Evolutionary conservation across 2,888 invertebrate genomes (phyloP), one percentile per base, ranked within the genome.

Genomic region (Conops quadrifasciatus): DNA sequence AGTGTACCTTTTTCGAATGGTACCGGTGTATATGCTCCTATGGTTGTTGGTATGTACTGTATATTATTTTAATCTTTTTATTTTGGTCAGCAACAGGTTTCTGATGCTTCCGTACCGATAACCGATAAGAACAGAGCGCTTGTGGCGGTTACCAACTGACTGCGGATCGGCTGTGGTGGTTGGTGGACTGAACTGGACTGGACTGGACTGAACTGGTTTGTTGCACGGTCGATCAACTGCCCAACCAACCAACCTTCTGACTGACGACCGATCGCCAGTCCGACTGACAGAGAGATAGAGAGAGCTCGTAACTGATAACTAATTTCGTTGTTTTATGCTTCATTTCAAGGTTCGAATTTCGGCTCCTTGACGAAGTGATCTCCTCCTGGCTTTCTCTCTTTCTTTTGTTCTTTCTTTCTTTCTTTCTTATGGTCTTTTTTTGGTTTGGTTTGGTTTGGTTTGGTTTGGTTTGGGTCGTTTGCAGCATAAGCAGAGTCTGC

Each of bases 321-420:
- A 58, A 67, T 26, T 45, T 67, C 45, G 26, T 56, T 58, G 21
- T 67, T 67, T 67, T 67, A 67, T 67, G 67, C 58, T 45, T 67
- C 30, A 58, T 67, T 67, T 58, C 67, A 67, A 67, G 67, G 67
- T 56, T 49, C 45, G 43, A 43, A 45, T 58, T 43, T 56, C 13
- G 16, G 16, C 19, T 60, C 16, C n/a, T n/a, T n/a, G n/a, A n/a
- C n/a, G n/a, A n/a, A n/a, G n/a, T n/a, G n/a, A n/a, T n/a, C n/a
- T n/a, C n/a, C n/a, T n/a, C n/a, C n/a, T n/a, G n/a, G n/a, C n/a
- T n/a, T n/a, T n/a, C n/a, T n/a, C n/a, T n/a, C n/a, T n/a, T n/a
- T n/a, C n/a, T n/a, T n/a, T n/a, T n/a, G n/a, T n/a, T n/a, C n/a
- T n/a, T n/a, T n/a, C 56, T 11, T 43, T 62, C 15, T 19, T 62